Evolutionary conservation across 1,140 invertebrate genomes (phyloP).

Genomic region (Drosophila fuyamai): DNA sequence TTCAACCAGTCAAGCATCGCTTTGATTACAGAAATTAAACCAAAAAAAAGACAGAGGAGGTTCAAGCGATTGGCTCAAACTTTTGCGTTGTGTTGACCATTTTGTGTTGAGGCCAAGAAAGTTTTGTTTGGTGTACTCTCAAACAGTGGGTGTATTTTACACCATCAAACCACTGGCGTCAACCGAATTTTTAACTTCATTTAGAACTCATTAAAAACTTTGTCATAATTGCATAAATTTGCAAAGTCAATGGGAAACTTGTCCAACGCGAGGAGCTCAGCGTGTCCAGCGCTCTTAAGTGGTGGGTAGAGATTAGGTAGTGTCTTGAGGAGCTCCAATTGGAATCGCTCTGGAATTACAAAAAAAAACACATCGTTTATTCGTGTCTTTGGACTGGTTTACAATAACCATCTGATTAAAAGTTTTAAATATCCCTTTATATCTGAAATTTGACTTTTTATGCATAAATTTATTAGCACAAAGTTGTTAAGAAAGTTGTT

Average conservation of each 20-base stretch:
- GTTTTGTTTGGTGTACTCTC: constrained; percentile 49
- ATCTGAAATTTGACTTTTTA: too few relatives aligned
- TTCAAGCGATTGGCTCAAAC: constrained; percentile 53
- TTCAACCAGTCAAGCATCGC: constrained; percentile 10
- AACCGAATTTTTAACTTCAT: constrained; percentile 80
- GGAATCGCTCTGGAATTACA: constrained; percentile 1
- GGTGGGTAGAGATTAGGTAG: constrained; percentile 2
- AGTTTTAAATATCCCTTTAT: too few relatives aligned
- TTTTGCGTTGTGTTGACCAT: constrained; percentile 24
- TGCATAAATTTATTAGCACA: too few relatives aligned
- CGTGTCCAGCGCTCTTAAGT: constrained; percentile 15
- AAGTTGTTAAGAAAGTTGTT: too few relatives aligned
- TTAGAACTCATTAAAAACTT: constrained; percentile 82
- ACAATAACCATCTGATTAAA: too few relatives aligned
- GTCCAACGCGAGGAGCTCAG: constrained; percentile 15
- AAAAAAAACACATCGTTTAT: neutral
- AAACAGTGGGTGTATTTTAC: constrained; percentile 65
- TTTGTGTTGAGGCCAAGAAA: constrained; percentile 46
- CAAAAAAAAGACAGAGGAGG: constrained; percentile 14
- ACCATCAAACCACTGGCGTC: constrained; percentile 67
- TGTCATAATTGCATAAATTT: constrained; percentile 83
- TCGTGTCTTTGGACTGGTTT: too few relatives aligned
- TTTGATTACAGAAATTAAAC: constrained; percentile 49
- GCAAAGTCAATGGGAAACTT: constrained; percentile 79
- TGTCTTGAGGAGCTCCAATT: neutral